Base-by-base conservation (phyloP, 2,797 vertebrate genomes). In the Tokudaia muenninki region DNA sequence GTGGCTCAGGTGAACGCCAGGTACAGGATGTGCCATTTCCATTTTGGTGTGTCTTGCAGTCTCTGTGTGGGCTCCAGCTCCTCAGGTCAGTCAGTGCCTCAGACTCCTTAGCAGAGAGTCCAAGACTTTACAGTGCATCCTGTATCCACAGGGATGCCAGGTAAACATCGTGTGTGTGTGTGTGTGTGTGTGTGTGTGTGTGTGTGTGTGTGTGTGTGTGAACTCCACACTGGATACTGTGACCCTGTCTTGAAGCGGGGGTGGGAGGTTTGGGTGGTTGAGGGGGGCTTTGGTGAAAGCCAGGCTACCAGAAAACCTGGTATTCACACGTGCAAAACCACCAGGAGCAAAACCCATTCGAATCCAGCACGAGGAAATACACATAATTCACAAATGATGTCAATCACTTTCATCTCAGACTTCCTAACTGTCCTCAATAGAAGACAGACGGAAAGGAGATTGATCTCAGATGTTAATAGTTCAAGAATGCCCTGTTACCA, bases 381-480 rank as follows among this genome's bases (percentile, higher is more conserved):
- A 95, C 97, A 92, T 98, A 98, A 98, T 98, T 97, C 97, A 96
- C 97, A 98, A 97, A 97, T 31, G 97, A 94, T 98, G 98, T 92
- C 8, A 95, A 67, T 86, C 94, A 95, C 98, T 98, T 98, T 98
- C 97, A 98, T 98, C 98, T 98, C 41, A 4, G 57, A 79, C 95
- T 97, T 90, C 95, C 95, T 92, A 63, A 92, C 97, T 96, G 97
- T 98, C 98, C 95, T 97, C 98, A 98, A 98, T 98, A 63, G 97
- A 97, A 98, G 97, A 98, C 98, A 98, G 98, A 98, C 96, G 89
- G 6, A n/a, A 63, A 92, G 92, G 97, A 97, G 97, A 98, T 98
- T 98, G 91, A 57, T 98, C 91, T 96, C 98, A 98, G 98, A 98
- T 98, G 98, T 98, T 88, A 90, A 47, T 16, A 90, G 95, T 0